phyloP scores from a whole-genome alignment of 2,797 vertebrate genomes.

The Ctenosaura bakeri region DNA sequence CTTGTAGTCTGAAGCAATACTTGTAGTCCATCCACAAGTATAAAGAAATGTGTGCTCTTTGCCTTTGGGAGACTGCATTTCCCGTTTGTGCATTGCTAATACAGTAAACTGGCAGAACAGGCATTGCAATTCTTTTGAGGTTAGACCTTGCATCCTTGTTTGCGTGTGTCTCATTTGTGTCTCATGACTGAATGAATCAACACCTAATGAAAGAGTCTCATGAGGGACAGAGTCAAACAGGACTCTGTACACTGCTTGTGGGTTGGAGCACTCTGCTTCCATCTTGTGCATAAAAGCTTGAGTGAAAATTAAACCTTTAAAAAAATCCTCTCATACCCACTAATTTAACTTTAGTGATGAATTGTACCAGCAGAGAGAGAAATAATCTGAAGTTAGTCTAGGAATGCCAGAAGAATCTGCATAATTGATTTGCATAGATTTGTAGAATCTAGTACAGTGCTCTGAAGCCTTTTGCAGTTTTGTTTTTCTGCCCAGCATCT shows the following conservation, averaged over 20 bases:
- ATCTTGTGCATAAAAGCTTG: conserved; percentile 58
- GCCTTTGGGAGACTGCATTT: conserved; percentile 69
- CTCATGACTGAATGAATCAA: conserved; percentile 83
- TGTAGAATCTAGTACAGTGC: background rate
- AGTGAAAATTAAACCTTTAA: background rate
- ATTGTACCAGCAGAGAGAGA: background rate
- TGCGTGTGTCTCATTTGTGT: conserved; percentile 72
- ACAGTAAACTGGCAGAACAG: conserved; percentile 78
- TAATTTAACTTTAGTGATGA: background rate
- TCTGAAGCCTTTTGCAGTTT: background rate
- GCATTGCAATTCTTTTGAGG: conserved; percentile 77
- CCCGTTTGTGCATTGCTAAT: conserved; percentile 70
- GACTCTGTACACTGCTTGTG: conserved; percentile 65
- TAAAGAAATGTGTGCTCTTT: conserved; percentile 62
- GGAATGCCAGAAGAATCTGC: background rate
- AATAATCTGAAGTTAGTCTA: background rate
- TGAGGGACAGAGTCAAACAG: conserved; percentile 77
- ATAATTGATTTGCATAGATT: background rate
- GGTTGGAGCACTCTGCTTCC: conserved; percentile 60
- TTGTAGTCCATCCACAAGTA: conserved; percentile 36
- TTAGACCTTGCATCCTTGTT: conserved; percentile 75
- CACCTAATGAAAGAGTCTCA: conserved; percentile 80
- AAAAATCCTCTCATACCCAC: too few species aligned
- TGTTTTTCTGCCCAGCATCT: background rate
- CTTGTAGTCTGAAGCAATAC: background rate